Conservation (phyloP, 2,113 vertebrate genomes). For the Pseudorasbora parva region DNA sequence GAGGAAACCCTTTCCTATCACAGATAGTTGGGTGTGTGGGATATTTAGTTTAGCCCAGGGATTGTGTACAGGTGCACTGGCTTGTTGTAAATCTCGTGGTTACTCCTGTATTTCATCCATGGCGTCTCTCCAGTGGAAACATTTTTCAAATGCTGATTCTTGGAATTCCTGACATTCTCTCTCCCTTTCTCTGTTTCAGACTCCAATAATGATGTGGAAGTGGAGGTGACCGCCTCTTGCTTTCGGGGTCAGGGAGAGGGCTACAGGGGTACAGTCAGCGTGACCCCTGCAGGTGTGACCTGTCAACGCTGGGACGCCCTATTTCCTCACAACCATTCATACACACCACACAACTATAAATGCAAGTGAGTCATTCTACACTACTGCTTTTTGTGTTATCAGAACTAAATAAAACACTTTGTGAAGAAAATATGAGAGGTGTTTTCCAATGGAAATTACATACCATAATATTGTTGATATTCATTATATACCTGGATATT, state of each 20-base stretch:
- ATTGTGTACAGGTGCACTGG: constrained; percentile 30
- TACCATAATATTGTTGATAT: not conserved
- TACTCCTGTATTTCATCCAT: constrained; percentile 13
- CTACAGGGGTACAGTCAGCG: constrained; percentile 84
- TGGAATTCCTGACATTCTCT: constrained; percentile 27
- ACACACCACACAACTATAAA: constrained; percentile 90
- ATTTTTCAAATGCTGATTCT: constrained; percentile 13
- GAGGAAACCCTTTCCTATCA: not conserved
- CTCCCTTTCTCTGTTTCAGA: constrained; percentile 50
- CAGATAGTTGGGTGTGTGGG: not conserved
- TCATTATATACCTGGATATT: too few species aligned
- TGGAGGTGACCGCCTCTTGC: constrained; percentile 78
- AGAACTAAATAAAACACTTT: too few species aligned
- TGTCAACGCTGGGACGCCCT: constrained; percentile 95
- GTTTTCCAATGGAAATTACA: too few species aligned
- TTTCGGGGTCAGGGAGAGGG: constrained; percentile 84
- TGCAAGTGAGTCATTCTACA: constrained; percentile 89
- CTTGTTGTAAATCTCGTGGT: constrained; percentile 18
- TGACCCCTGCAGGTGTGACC: constrained; percentile 86
- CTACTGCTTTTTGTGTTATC: not conserved
- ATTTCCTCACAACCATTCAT: constrained; percentile 90
- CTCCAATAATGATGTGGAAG: constrained; percentile 59
- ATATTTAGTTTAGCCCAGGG: constrained; percentile 39
- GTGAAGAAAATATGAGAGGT: not conserved
- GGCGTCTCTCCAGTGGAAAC: not conserved